Percentiles rank a stretch among this genome's conserved stretches.
phyloP scores from a whole-genome alignment of 2,113 vertebrate species.

The Calonectris borealis region DNA sequence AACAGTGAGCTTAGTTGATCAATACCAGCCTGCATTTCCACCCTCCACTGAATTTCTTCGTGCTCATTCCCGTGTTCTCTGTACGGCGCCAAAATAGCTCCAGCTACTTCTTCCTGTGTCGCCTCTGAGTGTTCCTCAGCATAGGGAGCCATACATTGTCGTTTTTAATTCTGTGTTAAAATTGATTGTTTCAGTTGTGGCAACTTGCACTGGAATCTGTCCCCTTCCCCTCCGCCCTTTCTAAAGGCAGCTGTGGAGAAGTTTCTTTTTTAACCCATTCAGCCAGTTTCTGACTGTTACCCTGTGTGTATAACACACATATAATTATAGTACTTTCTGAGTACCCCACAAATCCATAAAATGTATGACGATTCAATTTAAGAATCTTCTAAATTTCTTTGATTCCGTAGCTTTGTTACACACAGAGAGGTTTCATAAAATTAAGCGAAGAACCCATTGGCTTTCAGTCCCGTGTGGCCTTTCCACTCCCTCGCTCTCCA shows the following conservation, averaged over 20 bases:
- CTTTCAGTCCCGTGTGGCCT: background rate
- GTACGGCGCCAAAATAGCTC: background rate
- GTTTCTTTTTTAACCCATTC: background rate
- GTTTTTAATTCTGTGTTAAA: background rate
- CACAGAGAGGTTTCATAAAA: background rate
- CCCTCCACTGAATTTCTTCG: background rate
- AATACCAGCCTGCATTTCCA: background rate
- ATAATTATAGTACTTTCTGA: background rate
- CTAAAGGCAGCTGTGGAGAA: background rate
- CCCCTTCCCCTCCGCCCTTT: background rate
- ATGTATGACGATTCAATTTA: background rate
- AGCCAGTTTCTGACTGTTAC: background rate
- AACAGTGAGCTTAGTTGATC: background rate
- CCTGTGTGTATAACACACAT: background rate
- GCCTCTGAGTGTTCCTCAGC: background rate
- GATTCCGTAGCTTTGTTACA: background rate
- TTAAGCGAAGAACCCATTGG: rapidly evolving
- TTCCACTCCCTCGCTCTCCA: background rate
- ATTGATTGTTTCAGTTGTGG: background rate
- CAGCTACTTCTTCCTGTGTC: background rate
- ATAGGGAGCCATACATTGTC: background rate
- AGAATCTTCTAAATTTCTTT: background rate
- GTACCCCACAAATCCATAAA: background rate
- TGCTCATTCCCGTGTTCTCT: background rate
- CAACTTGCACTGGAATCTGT: background rate